Percentiles rank a stretch among this genome's conserved stretches.
phyloP scores from a whole-genome alignment of 1,140 invertebrate species.

The Drosophila jambulina region DNA sequence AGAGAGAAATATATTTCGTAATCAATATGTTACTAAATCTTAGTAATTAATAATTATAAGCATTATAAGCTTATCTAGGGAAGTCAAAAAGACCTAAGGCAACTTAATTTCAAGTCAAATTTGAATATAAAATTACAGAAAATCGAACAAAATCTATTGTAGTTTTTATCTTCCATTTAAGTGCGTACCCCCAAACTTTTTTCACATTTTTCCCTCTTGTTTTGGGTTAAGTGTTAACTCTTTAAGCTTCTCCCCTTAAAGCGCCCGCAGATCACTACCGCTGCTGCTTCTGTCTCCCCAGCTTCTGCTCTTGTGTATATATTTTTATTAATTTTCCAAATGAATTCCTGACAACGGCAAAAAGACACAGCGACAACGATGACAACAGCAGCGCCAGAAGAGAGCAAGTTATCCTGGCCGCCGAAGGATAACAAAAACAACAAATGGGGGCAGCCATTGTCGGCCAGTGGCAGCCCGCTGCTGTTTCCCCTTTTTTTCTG shows the following conservation, averaged over 20 bases:
- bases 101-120: neutral
- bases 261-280: constrained; percentile 12
- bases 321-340: constrained; percentile 84
- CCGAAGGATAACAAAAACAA: constrained; percentile 49
- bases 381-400: constrained; percentile 51
- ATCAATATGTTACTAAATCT: neutral
- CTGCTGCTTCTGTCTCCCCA: neutral
- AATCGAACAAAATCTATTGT: too few species aligned
- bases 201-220: neutral
- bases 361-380: constrained; percentile 43
- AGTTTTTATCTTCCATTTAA: too few species aligned
- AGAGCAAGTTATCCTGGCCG: constrained; percentile 44
- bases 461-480: constrained; percentile 48
- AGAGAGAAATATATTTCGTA: neutral
- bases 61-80: neutral
- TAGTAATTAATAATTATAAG: neutral
- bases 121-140: neutral
- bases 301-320: constrained; percentile 41
- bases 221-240: constrained; percentile 20
- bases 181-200: fast-evolving
- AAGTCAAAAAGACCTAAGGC: neutral
- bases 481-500: constrained; percentile 28
- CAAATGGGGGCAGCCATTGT: constrained; percentile 61
- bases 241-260: constrained; percentile 40
- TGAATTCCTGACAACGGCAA: constrained; percentile 74